Base-by-base conservation (phyloP, 2,888 invertebrate species). In the Teinopalpus imperialis region DNA sequence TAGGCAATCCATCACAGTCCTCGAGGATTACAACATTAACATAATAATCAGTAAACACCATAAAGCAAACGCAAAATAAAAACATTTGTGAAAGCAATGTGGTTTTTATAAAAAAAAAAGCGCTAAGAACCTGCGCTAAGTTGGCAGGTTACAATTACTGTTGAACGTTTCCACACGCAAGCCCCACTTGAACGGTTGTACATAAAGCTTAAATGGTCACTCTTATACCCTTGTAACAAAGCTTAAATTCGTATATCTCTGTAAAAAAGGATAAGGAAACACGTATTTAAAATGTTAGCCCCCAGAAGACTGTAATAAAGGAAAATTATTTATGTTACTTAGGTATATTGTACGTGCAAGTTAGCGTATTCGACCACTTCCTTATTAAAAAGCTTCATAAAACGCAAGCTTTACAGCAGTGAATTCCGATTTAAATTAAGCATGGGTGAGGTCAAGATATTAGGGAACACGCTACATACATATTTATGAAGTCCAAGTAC, bases 21-120 rank as follows among this genome's bases (percentile, higher is more conserved):
- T n/a, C n/a, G n/a, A n/a, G n/a, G n/a, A n/a, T n/a, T n/a, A n/a
- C n/a, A 8, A 26, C 5, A 14, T 16, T 26, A 14, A 24, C 4
- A 5, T 14, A 30, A 31, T 41, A 9, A 30, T 30, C 14, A 21
- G n/a, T n/a, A n/a, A 47, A 49, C 45, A 21, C n/a, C 26, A n/a
- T 29, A 16, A 16, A 31, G 20, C 16, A 24, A 29, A 34, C 29
- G 29, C 18, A 18, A 29, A 7, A 13, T 31, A 41, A 41, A 37
- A 37, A 23, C 9, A 37, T 35, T 48, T 42, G 26, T 41, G 39
- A 52, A 54, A 44, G 49, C 46, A 26, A 67, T 69, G 73, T 27
- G 40, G 51, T 53, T 52, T 52, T 52, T 46, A 43, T 52, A 47
- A 47, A 51, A 49, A n/a, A 52, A 48, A 47, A 16, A 46, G 51